Base-by-base conservation (phyloP, 2,797 vertebrate species). In the Liparis tanakae region DNA sequence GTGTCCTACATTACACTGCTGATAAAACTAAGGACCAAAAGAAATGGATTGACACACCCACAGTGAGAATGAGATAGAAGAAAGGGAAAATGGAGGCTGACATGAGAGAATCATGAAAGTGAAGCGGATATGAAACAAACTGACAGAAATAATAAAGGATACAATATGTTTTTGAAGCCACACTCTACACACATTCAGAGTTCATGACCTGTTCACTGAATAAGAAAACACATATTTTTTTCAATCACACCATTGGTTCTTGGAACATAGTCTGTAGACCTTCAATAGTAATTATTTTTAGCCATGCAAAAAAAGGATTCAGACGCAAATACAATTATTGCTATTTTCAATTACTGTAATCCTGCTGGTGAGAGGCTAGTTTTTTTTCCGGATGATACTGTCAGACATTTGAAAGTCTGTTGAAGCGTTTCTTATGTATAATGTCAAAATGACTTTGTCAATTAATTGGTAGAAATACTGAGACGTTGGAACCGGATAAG, bases 311-410 rank as follows among this genome's bases (percentile, higher is more conserved):
- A 58, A 67, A 67, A 54, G 61, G 43, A 72, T 55, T 8, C 63
- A 74, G 74, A 82, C 62, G 54, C 59, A 71, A 79, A 82, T 51
- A 34, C 60, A 30, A 30, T 30, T 56, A 60, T 68, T 58, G 37
- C 54, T 56, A 9, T 89, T 87, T 88, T 87, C 79, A 86, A 80
- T 85, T 68, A 85, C 55, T 59, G 20, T 86, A 88, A 86, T 87
- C 76, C 83, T 71, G 22, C 67, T 67, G 67, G 51, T 74, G 39
- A 83, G 61, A 55, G 76, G 18, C 20, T 84, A 82, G 75, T 36
- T 36, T 71, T 64, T 30, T 30, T 30, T 30, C 10, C 10, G 60
- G 55, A 72, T 78, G 72, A 73, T 80, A 57, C 61, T 60, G 56
- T 66, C 73, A 76, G 74, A 72, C 76, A 68, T 83, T 58, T 82